These are phyloP conservation scores for Pogonus chalceus DNA, from an alignment of 1,140 invertebrate genomes.

Conservation along the genomic window DNA sequence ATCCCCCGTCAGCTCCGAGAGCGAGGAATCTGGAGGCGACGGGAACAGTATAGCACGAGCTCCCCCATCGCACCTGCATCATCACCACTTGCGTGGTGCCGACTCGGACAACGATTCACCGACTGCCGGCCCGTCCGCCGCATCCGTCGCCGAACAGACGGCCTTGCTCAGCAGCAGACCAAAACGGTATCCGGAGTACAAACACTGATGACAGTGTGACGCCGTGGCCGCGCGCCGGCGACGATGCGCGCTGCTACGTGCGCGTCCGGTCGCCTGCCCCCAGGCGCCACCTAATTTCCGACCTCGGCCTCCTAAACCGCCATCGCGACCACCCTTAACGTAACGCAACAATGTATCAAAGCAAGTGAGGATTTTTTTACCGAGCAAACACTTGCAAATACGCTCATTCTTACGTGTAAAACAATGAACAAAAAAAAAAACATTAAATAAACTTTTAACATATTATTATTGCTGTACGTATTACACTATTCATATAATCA, in stretches of 20 bases:
- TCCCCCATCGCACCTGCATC: slow-evolving; percentile 19
- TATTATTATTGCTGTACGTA: no score
- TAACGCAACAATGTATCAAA: no score
- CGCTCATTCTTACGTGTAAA: no score
- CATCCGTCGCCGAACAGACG: slow-evolving; percentile 25
- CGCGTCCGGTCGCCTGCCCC: neutral
- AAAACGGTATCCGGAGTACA: slow-evolving; percentile 49
- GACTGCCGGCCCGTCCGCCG: slow-evolving; percentile 23
- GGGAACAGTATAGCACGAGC: slow-evolving; percentile 7
- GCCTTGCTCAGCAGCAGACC: slow-evolving; percentile 32
- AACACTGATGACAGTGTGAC: slow-evolving; percentile 46
- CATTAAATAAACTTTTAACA: no score
- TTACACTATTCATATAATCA: no score
- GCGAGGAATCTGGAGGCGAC: slow-evolving; percentile 35
- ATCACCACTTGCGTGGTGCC: slow-evolving; percentile 26
- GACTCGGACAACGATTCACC: slow-evolving; percentile 18
- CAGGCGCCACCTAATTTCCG: slow-evolving; percentile 1
- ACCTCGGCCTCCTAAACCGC: neutral
- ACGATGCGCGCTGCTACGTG: slow-evolving; percentile 1
- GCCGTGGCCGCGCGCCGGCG: slow-evolving; percentile 18
- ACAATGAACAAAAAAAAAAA: no score
- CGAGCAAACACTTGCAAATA: no score
- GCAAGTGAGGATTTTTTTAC: no score
- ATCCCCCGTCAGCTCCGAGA: slow-evolving; percentile 33
- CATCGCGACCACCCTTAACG: no score